Evolutionary conservation across 1,140 invertebrate species (phyloP), one percentile per base, ranked within the genome.

Genomic region (Gryon sp.): DNA sequence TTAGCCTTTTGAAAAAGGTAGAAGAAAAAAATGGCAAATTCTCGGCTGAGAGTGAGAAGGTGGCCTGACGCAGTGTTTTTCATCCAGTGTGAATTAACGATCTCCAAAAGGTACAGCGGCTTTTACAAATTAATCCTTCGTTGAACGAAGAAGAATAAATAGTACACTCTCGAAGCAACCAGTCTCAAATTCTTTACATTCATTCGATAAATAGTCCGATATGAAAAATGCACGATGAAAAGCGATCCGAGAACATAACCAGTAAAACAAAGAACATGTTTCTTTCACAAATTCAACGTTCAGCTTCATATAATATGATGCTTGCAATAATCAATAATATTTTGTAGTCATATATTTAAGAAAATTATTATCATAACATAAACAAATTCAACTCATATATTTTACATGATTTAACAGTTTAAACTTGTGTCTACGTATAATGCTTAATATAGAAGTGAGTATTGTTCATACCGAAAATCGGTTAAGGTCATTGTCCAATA

Each of bases 51-150:
- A 73, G 52, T 40, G 50, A 55, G 59, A 73, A 73, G 41, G 69
- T 57, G 26, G 36, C 41, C 20, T 62, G 52, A 74, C 52, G 43
- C 60, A 40, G 22, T 65, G 60, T 74, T 74, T 57, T 74, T 74
- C 60, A 74, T 65, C 36, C 59, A 65, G 69, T 45, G 59, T 73
- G 43, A 73, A 73, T 73, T 73, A 73, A 73, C 52, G 69, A 65
- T 73, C 69, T 34, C 50, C 32, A 57, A 73, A 63, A 57, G 52
- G 52, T 55, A 57, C 41, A 63, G 69, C 69, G 41, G 59, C 48
- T 73, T 73, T 73, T 55, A 32, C 59, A 65, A 73, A 73, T 73
- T 73, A 73, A 73, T 73, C 69, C 59, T 73, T 59, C 59, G 69
- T 52, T 41, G 50, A 63, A 24, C 40, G 57, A 46, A 55, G 34